phyloP scores from a whole-genome alignment of 1,140 invertebrate genomes.

The Drosophila hydei region DNA sequence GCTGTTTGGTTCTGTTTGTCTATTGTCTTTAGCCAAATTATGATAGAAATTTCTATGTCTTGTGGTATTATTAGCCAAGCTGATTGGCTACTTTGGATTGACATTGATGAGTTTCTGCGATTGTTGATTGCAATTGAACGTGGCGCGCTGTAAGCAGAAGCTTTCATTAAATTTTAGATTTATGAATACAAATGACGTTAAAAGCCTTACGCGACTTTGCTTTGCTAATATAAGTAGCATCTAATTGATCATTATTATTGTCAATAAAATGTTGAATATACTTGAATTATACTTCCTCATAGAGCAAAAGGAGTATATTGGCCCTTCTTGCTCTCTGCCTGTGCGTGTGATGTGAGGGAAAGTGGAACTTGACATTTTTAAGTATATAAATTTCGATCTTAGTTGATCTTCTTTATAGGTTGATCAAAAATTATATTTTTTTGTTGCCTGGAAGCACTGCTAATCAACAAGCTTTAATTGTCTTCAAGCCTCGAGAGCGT shows the following conservation, averaged over 20 bases:
- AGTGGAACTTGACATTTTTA: too few relatives aligned
- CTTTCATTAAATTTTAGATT: slow-evolving; percentile 9
- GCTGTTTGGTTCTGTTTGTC: slow-evolving; percentile 29
- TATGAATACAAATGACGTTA: slow-evolving; percentile 34
- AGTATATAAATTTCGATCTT: too few relatives aligned
- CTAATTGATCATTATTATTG: slow-evolving; percentile 8
- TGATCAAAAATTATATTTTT: too few relatives aligned
- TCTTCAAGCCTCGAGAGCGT: too few relatives aligned
- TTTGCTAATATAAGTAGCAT: neutral
- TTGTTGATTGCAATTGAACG: slow-evolving; percentile 38
- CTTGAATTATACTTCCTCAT: neutral
- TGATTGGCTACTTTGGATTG: slow-evolving; percentile 37
- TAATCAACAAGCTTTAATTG: too few relatives aligned
- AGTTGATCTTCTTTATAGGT: too few relatives aligned
- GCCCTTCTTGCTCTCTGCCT: too few relatives aligned
- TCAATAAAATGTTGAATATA: neutral
- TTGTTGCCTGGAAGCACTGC: too few relatives aligned
- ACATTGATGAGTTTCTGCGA: slow-evolving; percentile 27
- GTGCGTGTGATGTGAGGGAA: too few relatives aligned
- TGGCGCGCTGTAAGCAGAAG: slow-evolving; percentile 5
- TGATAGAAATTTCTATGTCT: slow-evolving; percentile 39
- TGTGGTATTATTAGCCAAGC: slow-evolving; percentile 23
- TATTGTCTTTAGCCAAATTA: slow-evolving; percentile 37
- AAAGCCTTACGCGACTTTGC: slow-evolving; percentile 1
- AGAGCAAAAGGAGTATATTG: too few relatives aligned